A percentile compares a stretch with the other conserved stretches of the same genome.
phyloP scores from a whole-genome alignment of 53 echinoderm and acorn worm species.

The Holothuria leucospilota region DNA sequence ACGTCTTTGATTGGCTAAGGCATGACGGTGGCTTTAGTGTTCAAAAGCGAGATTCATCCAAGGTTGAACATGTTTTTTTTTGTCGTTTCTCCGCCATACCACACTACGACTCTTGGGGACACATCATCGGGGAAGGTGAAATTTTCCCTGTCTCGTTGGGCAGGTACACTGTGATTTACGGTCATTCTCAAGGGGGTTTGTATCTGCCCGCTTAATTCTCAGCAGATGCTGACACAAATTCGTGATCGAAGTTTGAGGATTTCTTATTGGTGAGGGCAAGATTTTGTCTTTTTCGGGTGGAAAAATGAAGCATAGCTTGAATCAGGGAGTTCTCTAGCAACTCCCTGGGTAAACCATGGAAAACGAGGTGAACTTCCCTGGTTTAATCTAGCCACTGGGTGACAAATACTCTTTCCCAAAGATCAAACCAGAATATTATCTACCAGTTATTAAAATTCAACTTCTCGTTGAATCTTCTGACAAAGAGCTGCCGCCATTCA shows the following conservation, averaged over 20 bases:
- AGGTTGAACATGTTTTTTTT: constrained; percentile 16
- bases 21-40: background rate
- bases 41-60: background rate
- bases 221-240: constrained; percentile 36
- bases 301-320: no score
- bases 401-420: no score
- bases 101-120: constrained; percentile 35
- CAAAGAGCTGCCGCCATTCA: no score
- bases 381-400: no score
- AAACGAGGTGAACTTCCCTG: no score
- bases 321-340: no score
- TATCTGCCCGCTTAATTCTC: constrained; percentile 20
- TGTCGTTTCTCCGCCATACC: background rate
- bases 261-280: background rate
- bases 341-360: no score
- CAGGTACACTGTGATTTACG: constrained; percentile 39
- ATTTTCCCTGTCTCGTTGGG: constrained; percentile 23
- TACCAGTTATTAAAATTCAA: no score
- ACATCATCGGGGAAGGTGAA: constrained; percentile 6
- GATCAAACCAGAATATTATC: no score
- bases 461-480: no score
- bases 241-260: constrained; percentile 37
- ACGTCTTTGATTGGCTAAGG: constrained; percentile 38
- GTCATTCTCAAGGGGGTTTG: background rate
- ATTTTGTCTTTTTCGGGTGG: no score